A percentile compares a stretch with the other conserved stretches of the same genome.
These are phyloP conservation scores for Notoglanidium macrostoma DNA, from an alignment of 2,797 vertebrate genomes.

Conservation along the genomic window DNA sequence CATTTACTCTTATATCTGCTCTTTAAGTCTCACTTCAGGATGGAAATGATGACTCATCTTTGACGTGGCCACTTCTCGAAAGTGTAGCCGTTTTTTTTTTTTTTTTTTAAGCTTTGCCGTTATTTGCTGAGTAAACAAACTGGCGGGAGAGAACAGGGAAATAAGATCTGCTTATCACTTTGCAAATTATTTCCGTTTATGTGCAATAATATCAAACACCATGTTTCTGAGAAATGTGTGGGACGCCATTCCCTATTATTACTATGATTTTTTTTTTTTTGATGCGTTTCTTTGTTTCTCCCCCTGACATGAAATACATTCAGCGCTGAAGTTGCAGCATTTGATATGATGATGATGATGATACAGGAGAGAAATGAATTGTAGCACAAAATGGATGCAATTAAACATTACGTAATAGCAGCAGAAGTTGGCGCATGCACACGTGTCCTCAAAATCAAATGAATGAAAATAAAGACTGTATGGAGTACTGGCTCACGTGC, in stretches of 20 bases:
- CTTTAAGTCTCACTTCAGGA: background rate
- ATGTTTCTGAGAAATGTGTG: conserved; percentile 1
- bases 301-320: background rate
- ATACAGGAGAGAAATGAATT: background rate
- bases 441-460: background rate
- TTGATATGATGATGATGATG: background rate
- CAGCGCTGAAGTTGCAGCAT: background rate
- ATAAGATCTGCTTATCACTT: background rate
- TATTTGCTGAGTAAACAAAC: conserved; percentile 17
- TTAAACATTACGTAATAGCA: background rate
- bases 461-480: background rate
- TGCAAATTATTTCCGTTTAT: conserved; percentile 7
- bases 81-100: background rate
- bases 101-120: background rate
- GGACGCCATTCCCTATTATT: background rate
- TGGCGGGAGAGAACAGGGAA: conserved; percentile 21
- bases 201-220: background rate
- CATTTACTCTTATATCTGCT: too few species aligned
- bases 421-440: background rate
- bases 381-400: background rate
- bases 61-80: background rate
- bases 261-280: background rate
- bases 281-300: background rate
- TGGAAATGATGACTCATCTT: background rate
- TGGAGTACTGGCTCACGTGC: background rate